Evolutionary conservation across 2,888 invertebrate species (phyloP), one percentile per base, ranked within the genome.

Genomic region (Dryomyza anilis): DNA sequence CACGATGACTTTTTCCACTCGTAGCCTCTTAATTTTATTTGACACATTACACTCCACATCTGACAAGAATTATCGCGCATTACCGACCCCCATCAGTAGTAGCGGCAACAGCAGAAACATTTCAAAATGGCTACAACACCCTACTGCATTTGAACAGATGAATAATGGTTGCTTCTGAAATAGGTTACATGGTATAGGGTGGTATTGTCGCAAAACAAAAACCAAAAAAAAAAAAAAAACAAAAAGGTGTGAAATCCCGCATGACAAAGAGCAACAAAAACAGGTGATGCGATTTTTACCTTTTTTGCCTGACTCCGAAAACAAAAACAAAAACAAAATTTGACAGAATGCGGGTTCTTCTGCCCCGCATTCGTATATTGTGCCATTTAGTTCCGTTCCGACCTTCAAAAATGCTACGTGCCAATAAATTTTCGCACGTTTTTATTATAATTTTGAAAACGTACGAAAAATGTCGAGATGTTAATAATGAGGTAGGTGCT

Each of bases 401-500:
- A 8, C 36, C 12, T 46, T 7, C 46, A 29, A 64, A 66, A 72
- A n/a, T n/a, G 72, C 55, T 70, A 77, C 77, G 75, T 77, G 77
- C 71, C 74, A 74, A 73, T 74, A 77, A 82, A 78, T 78, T 79
- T 81, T 79, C 77, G 78, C 82, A 81, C 81, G 81, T 82, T 81
- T 81, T 78, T 80, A 76, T 77, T 73, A 69, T 71, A 67, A 71
- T 70, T 74, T 72, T 70, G 65, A 67, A 73, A 74, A 73, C 75
- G 75, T 75, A 76, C 74, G 73, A 72, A 67, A 73, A 74, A 73
- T 74, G 75, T 74, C 75, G 75, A 68, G 73, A 70, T 72, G 73
- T 74, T 72, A 73, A 74, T 72, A 73, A 74, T 75, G 69, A 72
- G 68, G 56, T 62, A 65, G 69, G 65, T 67, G 63, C 63, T 39